These are phyloP conservation scores for Azemiops feae DNA, from an alignment of 2,113 vertebrate species.

Conservation along the genomic window DNA sequence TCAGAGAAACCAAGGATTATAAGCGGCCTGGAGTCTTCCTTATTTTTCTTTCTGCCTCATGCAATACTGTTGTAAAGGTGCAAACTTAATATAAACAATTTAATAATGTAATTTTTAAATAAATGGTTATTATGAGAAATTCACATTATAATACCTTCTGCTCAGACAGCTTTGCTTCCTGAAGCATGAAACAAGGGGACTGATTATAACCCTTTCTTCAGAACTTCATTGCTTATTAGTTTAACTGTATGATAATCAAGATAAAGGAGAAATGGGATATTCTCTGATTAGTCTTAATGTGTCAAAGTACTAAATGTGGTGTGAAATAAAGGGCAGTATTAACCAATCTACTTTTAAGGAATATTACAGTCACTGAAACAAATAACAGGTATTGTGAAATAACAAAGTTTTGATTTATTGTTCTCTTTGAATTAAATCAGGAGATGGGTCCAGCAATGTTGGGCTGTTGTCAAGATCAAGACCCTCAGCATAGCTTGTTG, in stretches of 20 bases:
- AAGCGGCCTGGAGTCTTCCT: neutral
- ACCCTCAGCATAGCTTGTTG: neutral
- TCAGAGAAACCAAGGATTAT: neutral
- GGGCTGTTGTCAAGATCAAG: neutral
- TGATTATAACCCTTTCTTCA: conserved; percentile 3
- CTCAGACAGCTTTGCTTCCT: neutral
- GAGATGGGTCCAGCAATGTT: neutral
- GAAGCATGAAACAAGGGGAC: neutral
- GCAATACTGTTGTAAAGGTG: neutral
- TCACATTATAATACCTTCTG: neutral
- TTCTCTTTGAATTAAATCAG: neutral
- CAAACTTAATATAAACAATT: neutral
- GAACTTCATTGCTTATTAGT: conserved; percentile 1
- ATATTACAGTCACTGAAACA: neutral
- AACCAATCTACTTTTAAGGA: neutral
- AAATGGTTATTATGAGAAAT: neutral
- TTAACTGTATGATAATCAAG: neutral
- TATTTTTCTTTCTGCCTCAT: neutral
- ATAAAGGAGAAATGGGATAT: neutral
- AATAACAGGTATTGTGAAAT: neutral
- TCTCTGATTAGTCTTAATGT: neutral
- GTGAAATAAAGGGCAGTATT: neutral
- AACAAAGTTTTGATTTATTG: neutral
- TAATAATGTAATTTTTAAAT: neutral
- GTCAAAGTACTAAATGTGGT: neutral